These are phyloP conservation scores for Itoplectis maculator DNA, from an alignment of 2,888 invertebrate genomes.

Conservation along the genomic window DNA sequence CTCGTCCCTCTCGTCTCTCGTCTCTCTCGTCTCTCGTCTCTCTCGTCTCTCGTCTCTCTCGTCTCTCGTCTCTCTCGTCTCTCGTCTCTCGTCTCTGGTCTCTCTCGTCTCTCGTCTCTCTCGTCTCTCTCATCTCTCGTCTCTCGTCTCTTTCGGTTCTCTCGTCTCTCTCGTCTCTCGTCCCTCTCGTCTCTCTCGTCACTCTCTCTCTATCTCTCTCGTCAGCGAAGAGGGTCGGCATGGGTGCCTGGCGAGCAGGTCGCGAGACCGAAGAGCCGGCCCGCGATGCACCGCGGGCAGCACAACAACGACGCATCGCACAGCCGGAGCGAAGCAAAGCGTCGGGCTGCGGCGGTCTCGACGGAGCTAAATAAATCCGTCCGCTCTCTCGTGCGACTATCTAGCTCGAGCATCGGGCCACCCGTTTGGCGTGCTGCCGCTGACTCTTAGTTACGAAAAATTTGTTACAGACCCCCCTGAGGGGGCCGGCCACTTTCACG, in stretches of 20 bases:
- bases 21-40: too few species aligned
- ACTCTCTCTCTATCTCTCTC: too few species aligned
- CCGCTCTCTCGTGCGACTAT: slow-evolving; percentile 32
- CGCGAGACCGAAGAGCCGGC: slow-evolving; percentile 48
- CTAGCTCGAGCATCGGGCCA: slow-evolving; percentile 50
- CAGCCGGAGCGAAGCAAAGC: too few species aligned
- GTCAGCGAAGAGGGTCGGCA: background rate
- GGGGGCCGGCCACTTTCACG: slow-evolving; percentile 62
- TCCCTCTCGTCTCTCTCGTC: too few species aligned
- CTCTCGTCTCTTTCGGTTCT: too few species aligned
- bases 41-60: too few species aligned
- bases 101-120: too few species aligned
- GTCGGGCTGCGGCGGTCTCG: background rate
- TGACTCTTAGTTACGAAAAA: slow-evolving; percentile 18
- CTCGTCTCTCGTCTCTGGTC: too few species aligned
- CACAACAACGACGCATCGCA: slow-evolving; percentile 23
- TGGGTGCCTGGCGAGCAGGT: background rate
- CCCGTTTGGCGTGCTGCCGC: slow-evolving; percentile 8
- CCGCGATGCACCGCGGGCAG: slow-evolving; percentile 45
- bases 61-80: too few species aligned
- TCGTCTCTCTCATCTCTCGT: too few species aligned
- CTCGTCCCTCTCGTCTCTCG: too few species aligned
- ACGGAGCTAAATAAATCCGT: slow-evolving; percentile 53
- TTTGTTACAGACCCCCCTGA: slow-evolving; percentile 60
- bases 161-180: too few species aligned